Conservation (phyloP, 2,797 vertebrate genomes). For the Onychomys arenicola region DNA sequence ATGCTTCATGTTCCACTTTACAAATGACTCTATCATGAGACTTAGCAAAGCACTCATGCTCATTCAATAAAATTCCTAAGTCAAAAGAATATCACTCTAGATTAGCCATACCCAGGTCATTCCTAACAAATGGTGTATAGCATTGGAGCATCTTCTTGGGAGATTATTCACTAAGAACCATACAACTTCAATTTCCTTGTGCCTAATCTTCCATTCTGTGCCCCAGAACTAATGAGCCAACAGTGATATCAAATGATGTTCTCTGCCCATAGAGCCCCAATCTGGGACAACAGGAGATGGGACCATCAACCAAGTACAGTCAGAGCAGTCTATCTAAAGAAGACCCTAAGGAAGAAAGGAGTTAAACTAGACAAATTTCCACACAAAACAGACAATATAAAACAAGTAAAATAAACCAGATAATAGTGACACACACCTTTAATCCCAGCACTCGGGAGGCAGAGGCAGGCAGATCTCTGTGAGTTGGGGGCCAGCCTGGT, state of each 20-base stretch:
- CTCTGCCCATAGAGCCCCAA: too few species aligned
- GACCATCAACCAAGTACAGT: neutral
- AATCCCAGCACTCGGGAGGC: neutral
- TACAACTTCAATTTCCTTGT: neutral
- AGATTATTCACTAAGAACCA: neutral
- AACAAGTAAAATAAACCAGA: neutral
- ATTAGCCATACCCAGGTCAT: neutral
- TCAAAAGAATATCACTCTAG: slow-evolving; percentile 40
- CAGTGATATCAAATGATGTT: neutral
- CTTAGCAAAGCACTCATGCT: slow-evolving; percentile 24
- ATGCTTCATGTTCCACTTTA: neutral
- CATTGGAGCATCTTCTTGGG: neutral
- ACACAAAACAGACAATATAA: neutral
- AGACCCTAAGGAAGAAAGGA: neutral
- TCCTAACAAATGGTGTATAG: neutral
- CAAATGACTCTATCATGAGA: neutral
- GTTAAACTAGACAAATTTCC: neutral
- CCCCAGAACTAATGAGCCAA: neutral
- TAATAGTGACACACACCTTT: neutral
- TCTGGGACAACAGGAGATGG: neutral
- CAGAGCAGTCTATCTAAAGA: neutral
- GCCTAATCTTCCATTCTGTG: neutral
- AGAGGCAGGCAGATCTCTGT: too few species aligned
- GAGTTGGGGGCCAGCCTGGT: too few species aligned
- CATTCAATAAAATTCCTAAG: neutral